Percentiles rank a stretch among this genome's conserved stretches.
phyloP scores from a whole-genome alignment of 92 coral and sea anemone genomes.

The Anthopleura xanthogrammica region DNA sequence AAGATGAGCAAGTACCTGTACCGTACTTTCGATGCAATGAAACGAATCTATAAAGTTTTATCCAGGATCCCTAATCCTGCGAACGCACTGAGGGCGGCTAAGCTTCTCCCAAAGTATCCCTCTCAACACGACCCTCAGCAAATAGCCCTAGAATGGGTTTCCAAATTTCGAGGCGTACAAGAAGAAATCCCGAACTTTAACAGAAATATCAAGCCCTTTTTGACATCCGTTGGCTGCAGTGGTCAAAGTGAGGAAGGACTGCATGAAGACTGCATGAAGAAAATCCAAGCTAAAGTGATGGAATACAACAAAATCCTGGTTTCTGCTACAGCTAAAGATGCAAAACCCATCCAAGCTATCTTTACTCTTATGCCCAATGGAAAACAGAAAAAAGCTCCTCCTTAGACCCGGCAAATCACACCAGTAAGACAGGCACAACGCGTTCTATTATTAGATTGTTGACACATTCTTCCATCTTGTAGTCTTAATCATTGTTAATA shows the following conservation, averaged over 20 bases:
- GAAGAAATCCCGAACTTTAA: not conserved
- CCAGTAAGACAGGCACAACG: too few species aligned
- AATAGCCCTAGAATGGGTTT: constrained; percentile 8
- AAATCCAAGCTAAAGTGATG: not conserved
- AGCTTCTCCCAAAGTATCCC: not conserved
- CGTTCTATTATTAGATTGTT: too few species aligned
- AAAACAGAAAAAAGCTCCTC: not conserved
- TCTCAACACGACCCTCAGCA: not conserved
- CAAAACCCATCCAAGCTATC: not conserved
- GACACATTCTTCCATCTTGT: too few species aligned
- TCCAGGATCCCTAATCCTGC: not conserved
- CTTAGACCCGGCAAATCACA: too few species aligned
- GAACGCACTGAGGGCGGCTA: constrained; percentile 3
- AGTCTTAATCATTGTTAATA: too few species aligned
- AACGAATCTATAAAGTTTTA: not conserved
- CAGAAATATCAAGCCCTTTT: constrained; percentile 4
- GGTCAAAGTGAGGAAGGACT: not conserved
- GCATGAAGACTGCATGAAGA: not conserved
- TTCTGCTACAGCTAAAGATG: constrained; percentile 6
- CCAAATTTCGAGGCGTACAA: not conserved
- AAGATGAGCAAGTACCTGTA: constrained; percentile 56
- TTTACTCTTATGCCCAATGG: not conserved
- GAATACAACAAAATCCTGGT: not conserved
- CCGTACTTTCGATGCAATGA: constrained; percentile 53
- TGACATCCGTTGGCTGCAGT: constrained; percentile 1